Conservation (phyloP, 2,113 vertebrate genomes). For the Apaloderma vittatum region DNA sequence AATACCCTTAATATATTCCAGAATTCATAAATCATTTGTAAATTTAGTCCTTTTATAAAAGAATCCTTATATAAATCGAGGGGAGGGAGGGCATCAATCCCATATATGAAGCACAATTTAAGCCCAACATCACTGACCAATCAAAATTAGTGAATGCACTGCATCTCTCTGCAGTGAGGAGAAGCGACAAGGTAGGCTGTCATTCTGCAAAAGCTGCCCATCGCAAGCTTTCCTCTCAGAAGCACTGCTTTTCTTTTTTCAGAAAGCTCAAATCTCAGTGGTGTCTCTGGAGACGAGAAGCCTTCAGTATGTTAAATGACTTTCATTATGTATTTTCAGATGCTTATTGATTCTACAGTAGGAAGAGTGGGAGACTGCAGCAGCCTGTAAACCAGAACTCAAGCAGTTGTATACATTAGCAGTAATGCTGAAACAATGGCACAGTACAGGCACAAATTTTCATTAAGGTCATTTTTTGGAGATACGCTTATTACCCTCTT, state of each 20-base stretch:
- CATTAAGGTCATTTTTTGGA: constrained; percentile 80
- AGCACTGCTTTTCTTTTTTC: constrained; percentile 76
- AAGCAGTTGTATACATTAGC: constrained; percentile 78
- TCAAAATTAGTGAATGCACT: constrained; percentile 94
- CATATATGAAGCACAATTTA: constrained; percentile 88
- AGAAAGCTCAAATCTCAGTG: constrained; percentile 75
- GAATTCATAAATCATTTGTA: constrained; percentile 74
- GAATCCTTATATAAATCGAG: constrained; percentile 76
- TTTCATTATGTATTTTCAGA: constrained; percentile 86
- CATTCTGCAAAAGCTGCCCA: constrained; percentile 86
- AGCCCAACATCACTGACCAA: constrained; percentile 95
- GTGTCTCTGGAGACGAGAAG: constrained; percentile 83
- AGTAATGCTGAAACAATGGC: constrained; percentile 84
- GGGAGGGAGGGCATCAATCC: constrained; percentile 64
- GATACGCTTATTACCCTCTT: constrained; percentile 78
- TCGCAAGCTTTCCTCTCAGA: constrained; percentile 77
- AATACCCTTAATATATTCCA: constrained; percentile 74
- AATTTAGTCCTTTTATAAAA: constrained; percentile 73
- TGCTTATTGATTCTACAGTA: constrained; percentile 83
- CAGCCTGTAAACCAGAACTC: constrained; percentile 80
- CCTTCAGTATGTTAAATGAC: constrained; percentile 86
- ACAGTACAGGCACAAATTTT: constrained; percentile 78
- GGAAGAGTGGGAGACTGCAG: constrained; percentile 83
- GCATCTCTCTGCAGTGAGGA: constrained; percentile 98
- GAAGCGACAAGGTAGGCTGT: constrained; percentile 88